phyloP scores from a whole-genome alignment of 2,888 invertebrate genomes.

The Spisula solida region DNA sequence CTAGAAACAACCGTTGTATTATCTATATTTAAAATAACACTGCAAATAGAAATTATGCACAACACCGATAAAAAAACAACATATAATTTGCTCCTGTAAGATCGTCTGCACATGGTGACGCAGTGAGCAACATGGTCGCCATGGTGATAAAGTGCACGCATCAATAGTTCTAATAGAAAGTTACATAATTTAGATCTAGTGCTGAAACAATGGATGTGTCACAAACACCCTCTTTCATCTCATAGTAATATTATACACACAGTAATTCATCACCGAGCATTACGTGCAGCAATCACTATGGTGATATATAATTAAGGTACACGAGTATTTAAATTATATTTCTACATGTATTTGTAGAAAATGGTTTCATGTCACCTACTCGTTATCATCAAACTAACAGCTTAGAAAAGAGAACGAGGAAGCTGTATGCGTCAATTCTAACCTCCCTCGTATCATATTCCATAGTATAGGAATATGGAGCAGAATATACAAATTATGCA shows the following conservation, averaged over 20 bases:
- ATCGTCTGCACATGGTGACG: neutral
- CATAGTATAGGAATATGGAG: too few relatives aligned
- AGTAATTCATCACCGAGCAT: neutral
- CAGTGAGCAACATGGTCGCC: neutral
- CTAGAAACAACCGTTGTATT: neutral
- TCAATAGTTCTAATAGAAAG: constrained; percentile 5
- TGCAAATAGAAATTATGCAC: too few relatives aligned
- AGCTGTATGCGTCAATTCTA: too few relatives aligned
- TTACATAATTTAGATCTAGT: constrained; percentile 4
- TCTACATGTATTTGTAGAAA: neutral
- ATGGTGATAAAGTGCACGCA: neutral
- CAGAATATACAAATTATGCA: too few relatives aligned
- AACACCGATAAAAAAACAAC: neutral
- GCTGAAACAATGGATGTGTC: neutral
- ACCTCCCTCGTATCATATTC: too few relatives aligned
- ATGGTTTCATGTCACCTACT: too few relatives aligned
- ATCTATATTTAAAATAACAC: too few relatives aligned
- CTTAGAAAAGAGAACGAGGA: too few relatives aligned
- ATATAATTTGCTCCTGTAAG: neutral
- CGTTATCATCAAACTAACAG: too few relatives aligned
- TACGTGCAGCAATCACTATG: neutral
- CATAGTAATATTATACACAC: neutral
- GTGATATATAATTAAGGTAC: neutral
- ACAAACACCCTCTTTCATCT: constrained; percentile 1
- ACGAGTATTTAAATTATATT: neutral